Conservation (phyloP, 1,140 invertebrate species). For the Oncopeltus fasciatus region DNA sequence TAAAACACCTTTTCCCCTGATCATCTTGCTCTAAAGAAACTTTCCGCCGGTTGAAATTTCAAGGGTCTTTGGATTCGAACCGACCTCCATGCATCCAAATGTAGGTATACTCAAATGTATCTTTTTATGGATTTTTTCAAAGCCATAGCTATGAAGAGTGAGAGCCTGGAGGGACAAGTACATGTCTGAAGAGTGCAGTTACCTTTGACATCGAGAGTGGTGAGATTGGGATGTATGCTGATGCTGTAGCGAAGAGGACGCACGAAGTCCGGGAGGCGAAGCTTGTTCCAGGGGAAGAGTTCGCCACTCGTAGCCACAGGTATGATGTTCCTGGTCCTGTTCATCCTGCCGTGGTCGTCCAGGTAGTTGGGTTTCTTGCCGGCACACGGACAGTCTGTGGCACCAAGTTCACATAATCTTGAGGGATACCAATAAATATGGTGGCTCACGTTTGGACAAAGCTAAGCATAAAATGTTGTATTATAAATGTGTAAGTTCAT, state of each 20-base stretch:
- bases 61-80: no score
- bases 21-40: no score
- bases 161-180: not conserved
- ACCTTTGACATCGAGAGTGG: constrained; percentile 77
- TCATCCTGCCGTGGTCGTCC: constrained; percentile 40
- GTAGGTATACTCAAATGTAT: no score
- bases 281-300: constrained; percentile 78
- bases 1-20: no score
- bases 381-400: constrained; percentile 55
- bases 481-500: not conserved
- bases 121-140: no score
- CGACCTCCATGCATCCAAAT: no score
- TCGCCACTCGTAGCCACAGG: constrained; percentile 54
- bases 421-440: no score
- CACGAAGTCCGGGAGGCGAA: constrained; percentile 65
- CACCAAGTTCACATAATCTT: no score
- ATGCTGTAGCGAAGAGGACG: constrained; percentile 76
- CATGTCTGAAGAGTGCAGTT: constrained; percentile 22
- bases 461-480: not conserved
- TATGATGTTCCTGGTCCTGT: constrained; percentile 34
- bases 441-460: no score
- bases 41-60: no score
- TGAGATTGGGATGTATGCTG: constrained; percentile 84
- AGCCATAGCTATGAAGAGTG: no score
- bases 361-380: constrained; percentile 47